A percentile compares a stretch with the other conserved stretches of the same genome.
Evolutionary conservation across 1,140 invertebrate species (phyloP).

Genomic region (Meloidogyne chitwoodi): DNA sequence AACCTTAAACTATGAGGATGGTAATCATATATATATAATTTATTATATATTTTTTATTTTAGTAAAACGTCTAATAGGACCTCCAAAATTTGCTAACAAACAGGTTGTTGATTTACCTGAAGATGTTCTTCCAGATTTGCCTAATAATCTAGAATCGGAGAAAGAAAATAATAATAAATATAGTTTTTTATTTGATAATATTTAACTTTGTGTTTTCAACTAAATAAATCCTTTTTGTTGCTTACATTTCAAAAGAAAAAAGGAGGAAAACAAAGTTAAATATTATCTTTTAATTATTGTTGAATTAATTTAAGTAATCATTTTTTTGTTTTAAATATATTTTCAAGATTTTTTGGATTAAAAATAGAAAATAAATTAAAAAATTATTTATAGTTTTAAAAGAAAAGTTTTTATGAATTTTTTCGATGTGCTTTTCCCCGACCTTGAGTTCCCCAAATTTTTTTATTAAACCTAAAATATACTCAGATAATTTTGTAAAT

Average conservation of each 20-base stretch:
- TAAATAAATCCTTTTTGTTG: too few species aligned
- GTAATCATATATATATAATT: neutral
- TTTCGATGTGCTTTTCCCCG: too few species aligned
- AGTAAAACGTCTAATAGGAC: slow-evolving; percentile 79
- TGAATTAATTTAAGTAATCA: neutral
- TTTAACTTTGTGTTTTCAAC: too few species aligned
- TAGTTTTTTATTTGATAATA: too few species aligned
- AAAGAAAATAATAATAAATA: neutral
- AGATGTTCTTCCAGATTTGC: slow-evolving; percentile 46
- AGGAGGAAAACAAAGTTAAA: too few species aligned
- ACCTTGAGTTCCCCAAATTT: too few species aligned
- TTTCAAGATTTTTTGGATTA: neutral
- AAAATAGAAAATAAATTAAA: neutral
- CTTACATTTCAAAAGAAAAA: too few species aligned
- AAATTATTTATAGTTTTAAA: too few species aligned
- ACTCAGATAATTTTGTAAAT: too few species aligned
- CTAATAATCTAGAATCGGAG: neutral
- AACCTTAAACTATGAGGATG: slow-evolving; percentile 81
- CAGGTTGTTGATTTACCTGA: slow-evolving; percentile 61
- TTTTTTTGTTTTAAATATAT: neutral
- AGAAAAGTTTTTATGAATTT: too few species aligned
- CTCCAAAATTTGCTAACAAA: slow-evolving; percentile 78
- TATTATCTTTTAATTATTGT: too few species aligned
- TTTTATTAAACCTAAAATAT: too few species aligned
- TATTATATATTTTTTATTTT: neutral